Evolutionary conservation across 2,888 invertebrate genomes (phyloP), one percentile per base, ranked within the genome.

Genomic region (Synergus gifuensis): DNA sequence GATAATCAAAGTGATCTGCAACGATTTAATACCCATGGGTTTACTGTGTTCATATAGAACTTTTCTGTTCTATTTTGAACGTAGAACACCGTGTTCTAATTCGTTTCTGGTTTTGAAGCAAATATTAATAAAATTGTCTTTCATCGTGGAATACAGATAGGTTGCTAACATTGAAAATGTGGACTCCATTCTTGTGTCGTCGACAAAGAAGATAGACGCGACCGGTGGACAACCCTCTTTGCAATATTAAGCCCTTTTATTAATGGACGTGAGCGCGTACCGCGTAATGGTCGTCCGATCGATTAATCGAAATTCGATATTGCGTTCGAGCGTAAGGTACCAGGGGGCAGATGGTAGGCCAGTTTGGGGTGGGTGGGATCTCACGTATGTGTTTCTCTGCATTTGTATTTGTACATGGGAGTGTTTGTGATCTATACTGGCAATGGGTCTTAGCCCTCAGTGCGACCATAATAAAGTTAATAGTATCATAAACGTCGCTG

Each of bases 231-330:
- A 22, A 83, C 86, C 87, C 90, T 88, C 88, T 90, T 89, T 88
- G 87, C 89, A 88, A 90, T 91, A 91, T 90, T 89, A 88, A 90
- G 88, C 88, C 86, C 89, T 90, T 90, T 91, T 90, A 90, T 91
- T 90, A 90, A 91, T 91, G 90, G 88, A 84, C 81, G 83, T 81
- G 84, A 81, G 85, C 83, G 85, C 81, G 84, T 79, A 80, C 81
- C 87, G 82, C 85, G 88, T 88, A 89, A 89, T 87, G 87, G 89
- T 83, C 85, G 83, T 63, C 81, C 88, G 87, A 91, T 90, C 92
- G 92, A 92, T 92, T 92, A 91, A 92, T 92, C 90, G 91, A 91
- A 91, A 91, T 91, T 91, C 91, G 90, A 92, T 92, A 90, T 86
- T 83, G 85, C 83, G 82, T 80, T 83, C 76, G 82, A 79, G 82